Evolutionary conservation across 2,888 invertebrate species (phyloP), one percentile per base, ranked within the genome.

Genomic region (Cyrtodaria siliqua): DNA sequence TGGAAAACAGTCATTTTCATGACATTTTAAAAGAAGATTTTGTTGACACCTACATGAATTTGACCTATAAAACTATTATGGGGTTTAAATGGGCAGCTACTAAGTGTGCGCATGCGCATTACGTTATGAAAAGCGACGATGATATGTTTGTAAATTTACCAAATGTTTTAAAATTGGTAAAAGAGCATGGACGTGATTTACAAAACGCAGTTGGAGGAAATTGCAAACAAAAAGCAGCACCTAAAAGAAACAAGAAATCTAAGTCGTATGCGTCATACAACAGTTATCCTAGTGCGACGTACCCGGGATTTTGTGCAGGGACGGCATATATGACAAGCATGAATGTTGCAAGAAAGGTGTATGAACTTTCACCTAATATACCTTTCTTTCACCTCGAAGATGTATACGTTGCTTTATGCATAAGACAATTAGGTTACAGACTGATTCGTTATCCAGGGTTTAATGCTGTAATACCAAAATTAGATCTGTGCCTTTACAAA

Each of bases 361-460:
- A 80, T 20, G 67, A 79, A 6, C 61, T 86, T 2, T 89, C 89
- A 3, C 78, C 75, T 2, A 63, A 79, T 57, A 77, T 89, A 1
- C 90, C 90, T 0, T 89, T 88, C 69, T 89, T 89, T 52, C 83
- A 87, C 66, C 63, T 89, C 49, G 90, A 90, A 61, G 90, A 90
- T 57, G 86, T 89, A 16, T 90, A 87, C 53, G 76, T 89, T 0
- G 74, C 86, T 1, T 56, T 89, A 33, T 89, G 89, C 50, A 68
- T 85, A 6, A 63, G 66, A 26, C 72, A 68, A 75, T 73, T 89
- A 8, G 83, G 86, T 0, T 82, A 69, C 44, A 72, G 26, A 14
- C 27, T 88, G 16, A 18, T 57, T 2, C 12, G 26, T 0, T 23
- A 85, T 3, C 53, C 64, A 3, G 89, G 89, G 2, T 89, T 88